Evolutionary conservation across 1,140 invertebrate species (phyloP).

Genomic region (Wiebesia pumilae): DNA sequence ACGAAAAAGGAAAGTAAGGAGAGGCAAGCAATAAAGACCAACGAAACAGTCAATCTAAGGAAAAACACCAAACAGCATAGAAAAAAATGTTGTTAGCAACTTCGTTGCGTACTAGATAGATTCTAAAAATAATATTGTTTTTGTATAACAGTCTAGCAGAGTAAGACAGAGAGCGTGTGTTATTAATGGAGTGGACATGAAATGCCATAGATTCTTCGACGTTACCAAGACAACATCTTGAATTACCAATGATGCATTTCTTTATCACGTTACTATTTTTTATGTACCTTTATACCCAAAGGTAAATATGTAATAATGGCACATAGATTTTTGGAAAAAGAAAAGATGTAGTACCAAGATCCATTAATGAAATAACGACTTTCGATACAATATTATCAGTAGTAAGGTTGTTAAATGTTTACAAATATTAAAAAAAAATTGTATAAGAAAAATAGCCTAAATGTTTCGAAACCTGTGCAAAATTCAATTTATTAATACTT

Average conservation of each 20-base stretch:
- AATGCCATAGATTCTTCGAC: conserved; percentile 58
- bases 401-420: conserved; percentile 46
- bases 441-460: conserved; percentile 19
- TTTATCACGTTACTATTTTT: conserved; percentile 52
- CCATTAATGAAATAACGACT: conserved; percentile 43
- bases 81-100: conserved; percentile 73
- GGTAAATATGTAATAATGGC: conserved; percentile 44
- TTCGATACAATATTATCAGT: conserved; percentile 47
- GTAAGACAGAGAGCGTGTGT: conserved; percentile 64
- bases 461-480: conserved; percentile 46
- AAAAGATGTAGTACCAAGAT: conserved; percentile 35
- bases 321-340: conserved; percentile 37
- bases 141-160: conserved; percentile 59
- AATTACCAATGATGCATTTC: conserved; percentile 54
- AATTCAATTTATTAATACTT: conserved; percentile 53
- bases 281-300: conserved; percentile 49
- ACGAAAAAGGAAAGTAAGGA: conserved; percentile 81
- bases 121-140: conserved; percentile 58
- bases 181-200: conserved; percentile 62
- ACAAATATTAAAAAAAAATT: conserved; percentile 41
- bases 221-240: conserved; percentile 53
- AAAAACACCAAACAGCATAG: conserved; percentile 72
- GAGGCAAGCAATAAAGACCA: conserved; percentile 77
- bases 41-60: conserved; percentile 76
- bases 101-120: conserved; percentile 56